These are phyloP conservation scores for Oreochromis tanganicae DNA, from an alignment of 2,113 vertebrate genomes.

Conservation along the genomic window DNA sequence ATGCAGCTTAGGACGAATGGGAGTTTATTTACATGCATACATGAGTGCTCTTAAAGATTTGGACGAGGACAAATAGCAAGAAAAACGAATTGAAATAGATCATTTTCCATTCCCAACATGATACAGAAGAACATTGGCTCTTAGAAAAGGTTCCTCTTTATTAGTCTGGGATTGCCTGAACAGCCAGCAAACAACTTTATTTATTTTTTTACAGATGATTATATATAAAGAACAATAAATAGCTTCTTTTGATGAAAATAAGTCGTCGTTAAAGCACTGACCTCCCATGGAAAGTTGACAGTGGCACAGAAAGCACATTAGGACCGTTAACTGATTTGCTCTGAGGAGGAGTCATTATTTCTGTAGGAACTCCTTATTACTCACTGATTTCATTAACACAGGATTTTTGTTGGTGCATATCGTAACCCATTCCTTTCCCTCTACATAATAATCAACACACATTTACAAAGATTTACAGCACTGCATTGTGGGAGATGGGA, in stretches of 20 bases:
- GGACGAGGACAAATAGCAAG: background rate
- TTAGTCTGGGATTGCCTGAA: constrained; percentile 66
- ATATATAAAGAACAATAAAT: constrained; percentile 77
- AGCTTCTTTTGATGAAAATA: constrained; percentile 63
- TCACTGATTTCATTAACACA: constrained; percentile 68
- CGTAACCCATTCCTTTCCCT: constrained; percentile 58
- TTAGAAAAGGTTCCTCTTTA: constrained; percentile 79
- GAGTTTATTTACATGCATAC: constrained; percentile 41
- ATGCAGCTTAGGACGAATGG: background rate
- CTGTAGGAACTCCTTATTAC: constrained; percentile 40
- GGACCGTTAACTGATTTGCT: constrained; percentile 23
- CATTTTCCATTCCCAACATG: constrained; percentile 31
- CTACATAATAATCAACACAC: constrained; percentile 78
- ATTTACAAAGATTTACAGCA: constrained; percentile 92
- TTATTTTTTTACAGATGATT: constrained; percentile 65
- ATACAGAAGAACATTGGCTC: constrained; percentile 68
- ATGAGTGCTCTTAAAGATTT: background rate
- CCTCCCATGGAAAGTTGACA: constrained; percentile 54
- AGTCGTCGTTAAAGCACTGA: constrained; percentile 35
- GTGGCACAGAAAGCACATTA: constrained; percentile 62
- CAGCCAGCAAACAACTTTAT: constrained; percentile 53
- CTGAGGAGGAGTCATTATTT: constrained; percentile 27
- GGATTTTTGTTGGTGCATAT: constrained; percentile 68
- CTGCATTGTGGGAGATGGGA: constrained; percentile 72
- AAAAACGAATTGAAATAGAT: background rate